Conservation (phyloP, 35 echinoderm and acorn worm species). For the Apostichopus japonicus region DNA sequence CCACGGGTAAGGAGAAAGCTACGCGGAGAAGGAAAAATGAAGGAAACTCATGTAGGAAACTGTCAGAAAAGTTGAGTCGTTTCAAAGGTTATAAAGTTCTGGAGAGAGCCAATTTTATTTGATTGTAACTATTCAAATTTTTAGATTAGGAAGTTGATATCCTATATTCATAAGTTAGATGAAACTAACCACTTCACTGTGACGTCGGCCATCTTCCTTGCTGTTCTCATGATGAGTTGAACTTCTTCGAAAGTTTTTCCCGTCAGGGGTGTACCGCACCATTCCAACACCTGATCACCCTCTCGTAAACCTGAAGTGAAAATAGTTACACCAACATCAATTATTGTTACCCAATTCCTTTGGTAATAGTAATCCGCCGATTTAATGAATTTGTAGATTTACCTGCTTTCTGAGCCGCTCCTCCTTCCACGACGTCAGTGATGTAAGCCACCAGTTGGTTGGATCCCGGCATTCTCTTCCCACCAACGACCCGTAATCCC, state of each 20-base stretch:
- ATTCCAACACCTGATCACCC: slow-evolving; percentile 94
- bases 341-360: no score
- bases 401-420: slow-evolving; percentile 80
- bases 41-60: no score
- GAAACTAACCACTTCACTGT: slow-evolving; percentile 79
- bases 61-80: no score
- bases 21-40: no score
- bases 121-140: no score
- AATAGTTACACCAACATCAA: no score
- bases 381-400: not conserved
- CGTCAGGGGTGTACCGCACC: slow-evolving; percentile 87
- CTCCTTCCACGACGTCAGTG: slow-evolving; percentile 79
- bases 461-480: slow-evolving; percentile 84
- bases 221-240: slow-evolving; percentile 81
- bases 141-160: no score
- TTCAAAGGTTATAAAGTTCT: no score
- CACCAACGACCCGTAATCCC: slow-evolving; percentile 88
- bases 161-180: not conserved
- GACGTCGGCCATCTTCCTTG: slow-evolving; percentile 82
- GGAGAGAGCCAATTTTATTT: no score
- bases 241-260: slow-evolving; percentile 97
- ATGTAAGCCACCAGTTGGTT: slow-evolving; percentile 94
- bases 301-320: slow-evolving; percentile 74
- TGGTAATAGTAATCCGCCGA: no score
- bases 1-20: no score